Evolutionary conservation across 2,888 invertebrate genomes (phyloP).

Genomic region (Rhorus exstirpatorius): DNA sequence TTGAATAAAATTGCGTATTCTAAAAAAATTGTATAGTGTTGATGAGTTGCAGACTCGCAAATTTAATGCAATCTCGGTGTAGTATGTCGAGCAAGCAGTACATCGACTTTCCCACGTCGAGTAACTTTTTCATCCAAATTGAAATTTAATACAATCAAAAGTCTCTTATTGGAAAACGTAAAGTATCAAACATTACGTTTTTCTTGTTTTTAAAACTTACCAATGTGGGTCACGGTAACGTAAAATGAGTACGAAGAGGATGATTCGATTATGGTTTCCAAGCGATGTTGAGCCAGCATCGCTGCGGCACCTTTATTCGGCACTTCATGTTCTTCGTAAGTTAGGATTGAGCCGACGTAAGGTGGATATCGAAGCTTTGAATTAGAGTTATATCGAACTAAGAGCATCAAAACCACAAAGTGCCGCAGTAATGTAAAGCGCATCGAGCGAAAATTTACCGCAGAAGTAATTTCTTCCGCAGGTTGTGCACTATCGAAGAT

Average conservation of each 20-base stretch:
- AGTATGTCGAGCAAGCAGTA: too few species aligned
- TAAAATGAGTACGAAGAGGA: neutral
- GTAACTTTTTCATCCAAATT: too few species aligned
- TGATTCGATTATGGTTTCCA: neutral
- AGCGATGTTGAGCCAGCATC: conserved; percentile 1
- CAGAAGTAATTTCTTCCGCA: conserved; percentile 62
- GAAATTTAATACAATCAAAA: neutral
- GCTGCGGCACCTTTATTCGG: neutral
- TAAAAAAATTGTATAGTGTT: too few species aligned
- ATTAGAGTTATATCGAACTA: conserved; percentile 31
- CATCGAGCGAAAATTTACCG: conserved; percentile 43
- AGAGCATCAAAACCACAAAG: conserved; percentile 53
- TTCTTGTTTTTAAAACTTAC: neutral
- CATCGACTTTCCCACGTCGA: too few species aligned
- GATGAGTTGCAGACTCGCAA: too few species aligned
- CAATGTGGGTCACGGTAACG: neutral
- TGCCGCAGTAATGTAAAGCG: conserved; percentile 21
- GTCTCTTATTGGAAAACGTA: neutral
- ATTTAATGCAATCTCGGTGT: too few species aligned
- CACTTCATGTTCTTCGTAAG: neutral
- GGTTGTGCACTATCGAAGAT: conserved; percentile 44
- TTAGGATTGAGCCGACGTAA: neutral
- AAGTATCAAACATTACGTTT: neutral
- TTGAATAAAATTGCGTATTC: too few species aligned
- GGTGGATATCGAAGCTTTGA: conserved; percentile 22